These are phyloP conservation scores for Pseudopipra pipra DNA, from an alignment of 2,113 vertebrate genomes.

Conservation along the genomic window DNA sequence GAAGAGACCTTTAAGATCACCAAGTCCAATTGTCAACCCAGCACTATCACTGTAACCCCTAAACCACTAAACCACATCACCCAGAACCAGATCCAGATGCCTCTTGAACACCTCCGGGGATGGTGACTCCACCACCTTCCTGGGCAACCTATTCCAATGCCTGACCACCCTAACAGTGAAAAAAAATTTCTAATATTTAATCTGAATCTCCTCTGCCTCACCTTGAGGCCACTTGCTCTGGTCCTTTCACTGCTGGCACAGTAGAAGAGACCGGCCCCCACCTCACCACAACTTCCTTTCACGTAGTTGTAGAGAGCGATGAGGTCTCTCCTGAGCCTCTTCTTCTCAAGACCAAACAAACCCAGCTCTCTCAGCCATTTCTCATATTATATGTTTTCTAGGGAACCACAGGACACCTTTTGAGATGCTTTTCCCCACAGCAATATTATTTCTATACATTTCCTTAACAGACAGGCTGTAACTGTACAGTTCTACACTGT, in stretches of 20 bases:
- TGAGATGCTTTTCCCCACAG: neutral
- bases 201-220: neutral
- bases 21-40: neutral
- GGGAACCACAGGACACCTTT: neutral
- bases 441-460: neutral
- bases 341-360: neutral
- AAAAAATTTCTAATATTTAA: neutral
- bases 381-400: neutral
- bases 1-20: neutral
- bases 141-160: neutral
- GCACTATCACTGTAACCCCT: neutral
- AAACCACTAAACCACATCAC: neutral
- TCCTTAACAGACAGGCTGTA: neutral
- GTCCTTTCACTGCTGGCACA: neutral
- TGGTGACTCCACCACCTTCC: neutral
- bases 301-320: fast-evolving
- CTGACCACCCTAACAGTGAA: neutral
- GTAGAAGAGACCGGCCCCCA: neutral
- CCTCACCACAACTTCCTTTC: neutral
- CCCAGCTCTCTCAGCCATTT: neutral
- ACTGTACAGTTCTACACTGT: neutral
- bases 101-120: neutral
- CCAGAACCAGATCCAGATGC: neutral
- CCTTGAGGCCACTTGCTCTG: neutral
- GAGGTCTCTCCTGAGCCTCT: neutral